Conservation (phyloP, 2,888 invertebrate genomes). For the Polymixis flavicincta region DNA sequence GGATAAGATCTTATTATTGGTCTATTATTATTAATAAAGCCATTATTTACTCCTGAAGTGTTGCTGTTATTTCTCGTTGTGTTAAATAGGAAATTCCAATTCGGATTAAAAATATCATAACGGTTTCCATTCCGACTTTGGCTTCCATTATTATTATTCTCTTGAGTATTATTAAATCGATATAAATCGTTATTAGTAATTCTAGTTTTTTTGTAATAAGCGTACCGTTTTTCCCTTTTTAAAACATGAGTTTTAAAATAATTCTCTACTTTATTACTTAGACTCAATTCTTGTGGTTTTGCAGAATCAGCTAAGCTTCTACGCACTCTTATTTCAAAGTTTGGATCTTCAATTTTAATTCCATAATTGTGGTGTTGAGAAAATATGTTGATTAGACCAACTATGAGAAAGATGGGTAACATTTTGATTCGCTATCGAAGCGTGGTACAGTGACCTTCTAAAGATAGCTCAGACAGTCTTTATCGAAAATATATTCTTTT, state of each 20-base stretch:
- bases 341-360: slow-evolving; percentile 63
- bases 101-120: slow-evolving; percentile 40
- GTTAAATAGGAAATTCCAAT: slow-evolving; percentile 28
- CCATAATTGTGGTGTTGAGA: slow-evolving; percentile 70
- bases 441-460: not conserved
- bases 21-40: not conserved
- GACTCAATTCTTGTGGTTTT: not conserved
- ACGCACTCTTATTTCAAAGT: slow-evolving; percentile 68
- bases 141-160: not conserved
- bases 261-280: not conserved
- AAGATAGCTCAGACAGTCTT: not conserved
- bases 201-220: slow-evolving; percentile 35
- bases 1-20: slow-evolving; percentile 38
- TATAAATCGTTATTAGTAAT: slow-evolving; percentile 12
- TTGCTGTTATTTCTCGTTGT: slow-evolving; percentile 1
- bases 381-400: slow-evolving; percentile 67
- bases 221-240: slow-evolving; percentile 27
- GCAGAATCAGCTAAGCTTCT: slow-evolving; percentile 41
- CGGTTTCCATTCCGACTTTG: slow-evolving; percentile 1
- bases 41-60: not conserved
- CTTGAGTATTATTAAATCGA: slow-evolving; percentile 7
- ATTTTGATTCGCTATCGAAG: slow-evolving; percentile 12
- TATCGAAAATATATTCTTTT: not conserved
- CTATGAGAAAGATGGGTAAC: slow-evolving; percentile 41
- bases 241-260: not conserved